Evolutionary conservation across 2,113 vertebrate genomes (phyloP), one percentile per base, ranked within the genome.

Genomic region (Columba janthina): DNA sequence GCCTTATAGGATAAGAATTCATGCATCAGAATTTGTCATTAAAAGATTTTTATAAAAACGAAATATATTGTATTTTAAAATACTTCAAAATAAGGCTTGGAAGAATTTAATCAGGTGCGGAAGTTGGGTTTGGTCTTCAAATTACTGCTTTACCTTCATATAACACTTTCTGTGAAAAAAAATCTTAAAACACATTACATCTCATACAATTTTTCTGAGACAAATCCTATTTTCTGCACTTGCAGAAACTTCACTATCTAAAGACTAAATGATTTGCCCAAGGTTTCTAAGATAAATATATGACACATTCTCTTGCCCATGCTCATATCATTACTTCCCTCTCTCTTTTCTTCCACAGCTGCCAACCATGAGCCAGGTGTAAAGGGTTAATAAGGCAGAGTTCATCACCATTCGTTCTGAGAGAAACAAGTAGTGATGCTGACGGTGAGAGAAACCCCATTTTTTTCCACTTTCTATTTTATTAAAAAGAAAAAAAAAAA

Each of bases 361-460:
- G 18, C 54, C 26, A 64, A 67, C 28, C 20, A 31, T 0, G 1
- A 61, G 28, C 36, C 28, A 24, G 57, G 32, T 0, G 1, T 3
- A 24, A 51, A 38, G 75, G 28, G 7, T 71, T 51, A 74, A 21
- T 3, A 28, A 22, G 8, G 31, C 44, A 28, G 28, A 90, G 29
- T 5, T 53, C 34, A 28, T 14, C 19, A 22, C 12, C 10, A 0
- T 5, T 77, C 24, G 20, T 53, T 16, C 21, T 0, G 0, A 75
- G 24, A 46, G 29, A 72, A n/a, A 17, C 0, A 3, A 42, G 25
- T 3, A 9, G 22, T 6, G 61, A 67, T 20, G 48, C 62, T 14
- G 32, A 32, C 66, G 32, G 34, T 0, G 32, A 73, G 20, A 72
- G 29, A 78, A 54, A 32, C 3, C 4, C 19, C 15, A 5, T 42